Evolutionary conservation across 2,797 vertebrate genomes (phyloP), one percentile per base, ranked within the genome.

Genomic region (Vipera ursinii): DNA sequence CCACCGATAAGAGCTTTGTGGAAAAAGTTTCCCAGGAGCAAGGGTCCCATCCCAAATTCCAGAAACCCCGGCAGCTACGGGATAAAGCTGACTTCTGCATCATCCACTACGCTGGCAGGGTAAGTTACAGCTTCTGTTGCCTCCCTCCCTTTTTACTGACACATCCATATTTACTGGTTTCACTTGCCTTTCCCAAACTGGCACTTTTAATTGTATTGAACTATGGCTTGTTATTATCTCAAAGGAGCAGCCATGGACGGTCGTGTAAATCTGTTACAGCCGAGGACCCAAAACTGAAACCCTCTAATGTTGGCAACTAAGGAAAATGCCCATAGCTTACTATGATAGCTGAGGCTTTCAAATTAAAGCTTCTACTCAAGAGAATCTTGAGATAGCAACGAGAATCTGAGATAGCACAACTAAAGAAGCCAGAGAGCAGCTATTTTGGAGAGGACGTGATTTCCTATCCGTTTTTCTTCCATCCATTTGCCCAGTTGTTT

Each of bases 21-120:
- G 99, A 99, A 94, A 99, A 99, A 95, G 94, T 99, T 61, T 97
- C 97, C 24, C 97, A 97, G 57, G 98, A 99, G 95, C 98, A 99
- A 95, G 98, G 98, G 60, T 90, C 94, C 26, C 99, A 99, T 96
- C 97, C 98, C 91, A 99, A 99, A 95, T 99, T 99, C 97, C 98
- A 98, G 97, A 98, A 98, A 91, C 98, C 98, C 0, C 97, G 98
- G 93, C 98, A 99, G 94, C 97, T 98, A 28, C 97, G 98, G 0
- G 98, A 98, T 94, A 98, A 99, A 94, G 98, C 98, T 0, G 99
- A 99, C 96, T 99, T 99, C 95, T 98, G 98, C 44, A 98, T 99
- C 92, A 97, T 99, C 93, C 99, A 99, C 97, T 99, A 99, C 2
- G 99, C 99, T 2, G 98, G 99, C 95, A 99, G 98, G 98, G 99